Conservation (phyloP, 1,140 invertebrate species). For the Dreissena polymorpha region DNA sequence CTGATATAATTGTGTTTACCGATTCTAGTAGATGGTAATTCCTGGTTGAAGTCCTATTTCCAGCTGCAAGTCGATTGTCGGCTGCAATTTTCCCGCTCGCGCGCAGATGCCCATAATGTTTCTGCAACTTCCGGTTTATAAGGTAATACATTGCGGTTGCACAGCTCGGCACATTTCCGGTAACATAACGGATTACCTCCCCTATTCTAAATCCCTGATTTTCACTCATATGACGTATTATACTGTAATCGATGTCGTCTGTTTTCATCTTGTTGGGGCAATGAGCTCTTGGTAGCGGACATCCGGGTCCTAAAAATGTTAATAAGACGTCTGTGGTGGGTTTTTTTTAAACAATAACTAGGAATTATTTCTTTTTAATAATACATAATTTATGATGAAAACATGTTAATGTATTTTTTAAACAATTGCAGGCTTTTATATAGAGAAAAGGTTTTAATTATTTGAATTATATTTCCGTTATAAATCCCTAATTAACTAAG, state of each 20-base stretch:
- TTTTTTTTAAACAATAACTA: no score
- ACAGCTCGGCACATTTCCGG: slow-evolving; percentile 73
- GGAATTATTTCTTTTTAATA: no score
- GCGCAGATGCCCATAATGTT: slow-evolving; percentile 38
- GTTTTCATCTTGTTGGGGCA: slow-evolving; percentile 72
- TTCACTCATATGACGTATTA: slow-evolving; percentile 75
- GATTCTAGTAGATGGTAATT: no score
- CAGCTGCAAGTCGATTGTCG: slow-evolving; percentile 8
- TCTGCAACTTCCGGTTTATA: slow-evolving; percentile 63
- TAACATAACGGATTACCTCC: slow-evolving; percentile 75
- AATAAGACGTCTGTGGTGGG: no score
- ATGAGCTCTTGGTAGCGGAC: slow-evolving; percentile 54
- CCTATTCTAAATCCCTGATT: slow-evolving; percentile 72
- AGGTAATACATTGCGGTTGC: slow-evolving; percentile 76
- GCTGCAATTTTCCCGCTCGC: slow-evolving; percentile 33
- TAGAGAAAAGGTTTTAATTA: no score
- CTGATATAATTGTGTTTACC: no score
- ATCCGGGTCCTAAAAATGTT: slow-evolving; percentile 20
- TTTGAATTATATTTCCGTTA: no score
- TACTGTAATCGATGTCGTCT: slow-evolving; percentile 70
- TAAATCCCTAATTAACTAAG: no score
- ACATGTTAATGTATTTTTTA: no score
- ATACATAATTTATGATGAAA: no score
- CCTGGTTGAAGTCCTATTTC: no score
- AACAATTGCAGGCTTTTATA: no score